These are phyloP conservation scores for Orgyia antiqua DNA, from an alignment of 2,888 invertebrate species.

Conservation along the genomic window DNA sequence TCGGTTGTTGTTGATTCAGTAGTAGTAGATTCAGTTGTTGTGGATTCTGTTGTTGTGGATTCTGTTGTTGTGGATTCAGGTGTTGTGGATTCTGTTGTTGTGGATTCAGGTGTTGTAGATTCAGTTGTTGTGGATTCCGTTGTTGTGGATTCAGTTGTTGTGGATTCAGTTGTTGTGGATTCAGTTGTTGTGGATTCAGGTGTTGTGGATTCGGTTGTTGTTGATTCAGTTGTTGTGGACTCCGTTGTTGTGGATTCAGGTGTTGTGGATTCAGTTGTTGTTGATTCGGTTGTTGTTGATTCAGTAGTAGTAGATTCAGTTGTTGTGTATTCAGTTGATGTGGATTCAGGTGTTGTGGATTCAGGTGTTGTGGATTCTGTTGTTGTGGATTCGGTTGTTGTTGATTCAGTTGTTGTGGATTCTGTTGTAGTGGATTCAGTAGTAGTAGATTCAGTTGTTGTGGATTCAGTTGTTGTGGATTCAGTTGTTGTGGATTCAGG, in stretches of 20 bases:
- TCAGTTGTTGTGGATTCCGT: constrained; percentile 3
- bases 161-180: constrained; percentile 2
- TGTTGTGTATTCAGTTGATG: constrained; percentile 1
- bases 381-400: constrained; percentile 5
- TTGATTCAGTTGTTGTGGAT: constrained; percentile 2
- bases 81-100: neutral
- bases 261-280: neutral
- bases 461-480: neutral
- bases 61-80: neutral
- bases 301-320: constrained; percentile 1
- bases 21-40: constrained; percentile 1
- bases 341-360: neutral
- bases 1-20: constrained; percentile 4
- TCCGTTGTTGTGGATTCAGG: neutral
- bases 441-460: neutral
- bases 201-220: neutral
- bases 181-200: neutral
- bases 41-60: constrained; percentile 1
- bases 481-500: constrained; percentile 1
- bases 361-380: constrained; percentile 3
- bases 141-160: constrained; percentile 6
- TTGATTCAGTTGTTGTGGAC: neutral
- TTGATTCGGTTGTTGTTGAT: constrained; percentile 1
- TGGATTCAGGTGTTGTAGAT: neutral
- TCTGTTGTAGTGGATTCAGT: neutral